A percentile compares a stretch with the other conserved stretches of the same genome.
These are phyloP conservation scores for Netelia virgata DNA, from an alignment of 2,888 invertebrate species.

Conservation along the genomic window DNA sequence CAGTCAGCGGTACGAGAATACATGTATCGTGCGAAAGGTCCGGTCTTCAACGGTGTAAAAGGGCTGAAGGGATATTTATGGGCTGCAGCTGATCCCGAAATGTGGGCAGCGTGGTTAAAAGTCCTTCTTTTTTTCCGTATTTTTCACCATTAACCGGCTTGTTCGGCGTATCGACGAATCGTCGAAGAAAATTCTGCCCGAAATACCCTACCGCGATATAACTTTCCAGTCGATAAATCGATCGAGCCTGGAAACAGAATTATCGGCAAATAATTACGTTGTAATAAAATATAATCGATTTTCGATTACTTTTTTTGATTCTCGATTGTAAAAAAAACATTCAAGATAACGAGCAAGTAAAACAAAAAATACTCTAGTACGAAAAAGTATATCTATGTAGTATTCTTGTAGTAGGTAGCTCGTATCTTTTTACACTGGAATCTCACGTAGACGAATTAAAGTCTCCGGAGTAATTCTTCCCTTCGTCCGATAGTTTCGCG, in stretches of 20 bases:
- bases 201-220: too few species aligned
- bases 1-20: slow-evolving; percentile 45
- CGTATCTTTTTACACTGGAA: slow-evolving; percentile 47
- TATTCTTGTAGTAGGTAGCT: slow-evolving; percentile 1
- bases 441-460: slow-evolving; percentile 50
- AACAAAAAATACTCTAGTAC: too few species aligned
- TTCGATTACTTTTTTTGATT: too few species aligned
- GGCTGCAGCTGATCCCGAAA: slow-evolving; percentile 76
- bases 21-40: slow-evolving; percentile 63
- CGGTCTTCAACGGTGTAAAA: slow-evolving; percentile 66
- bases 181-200: too few species aligned
- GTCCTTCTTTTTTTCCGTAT: slow-evolving; percentile 52
- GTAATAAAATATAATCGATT: too few species aligned
- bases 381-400: too few species aligned
- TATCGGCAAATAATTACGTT: too few species aligned
- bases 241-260: too few species aligned
- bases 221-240: too few species aligned
- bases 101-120: slow-evolving; percentile 32
- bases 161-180: slow-evolving; percentile 36
- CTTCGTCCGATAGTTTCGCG: slow-evolving; percentile 1
- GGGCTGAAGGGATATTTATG: slow-evolving; percentile 76
- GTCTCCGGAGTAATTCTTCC: slow-evolving; percentile 44
- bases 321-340: too few species aligned
- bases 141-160: slow-evolving; percentile 58
- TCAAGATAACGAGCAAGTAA: too few species aligned